These are phyloP conservation scores for Lucilia cuprina DNA, from an alignment of 1,140 invertebrate species.

Conservation along the genomic window DNA sequence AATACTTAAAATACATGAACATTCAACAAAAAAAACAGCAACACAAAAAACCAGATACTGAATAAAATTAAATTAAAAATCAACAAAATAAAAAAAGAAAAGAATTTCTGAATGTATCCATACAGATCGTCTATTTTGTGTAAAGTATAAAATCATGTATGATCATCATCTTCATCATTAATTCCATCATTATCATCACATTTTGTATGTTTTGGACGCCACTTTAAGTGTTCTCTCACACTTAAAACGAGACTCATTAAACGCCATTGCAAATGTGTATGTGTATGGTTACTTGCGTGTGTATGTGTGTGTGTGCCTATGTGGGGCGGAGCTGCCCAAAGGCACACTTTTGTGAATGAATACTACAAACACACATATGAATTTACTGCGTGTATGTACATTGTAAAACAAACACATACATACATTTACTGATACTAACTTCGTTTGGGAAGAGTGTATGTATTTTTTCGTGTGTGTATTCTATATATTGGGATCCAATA, in stretches of 20 bases:
- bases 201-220: neutral
- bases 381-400: neutral
- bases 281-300: conserved; percentile 17
- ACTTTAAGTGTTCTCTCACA: conserved; percentile 16
- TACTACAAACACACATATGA: neutral
- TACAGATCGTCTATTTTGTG: neutral
- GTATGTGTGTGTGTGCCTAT: conserved; percentile 41
- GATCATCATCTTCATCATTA: neutral
- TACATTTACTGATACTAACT: neutral
- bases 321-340: conserved; percentile 60
- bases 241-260: conserved; percentile 13
- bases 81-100: neutral
- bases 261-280: conserved; percentile 23
- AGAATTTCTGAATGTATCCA: neutral
- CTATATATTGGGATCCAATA: neutral
- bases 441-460: neutral
- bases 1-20: neutral
- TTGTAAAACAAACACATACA: neutral
- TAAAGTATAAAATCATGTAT: neutral
- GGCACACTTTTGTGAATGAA: conserved; percentile 61
- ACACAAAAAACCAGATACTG: neutral
- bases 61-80: neutral
- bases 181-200: neutral
- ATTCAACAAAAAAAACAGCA: neutral
- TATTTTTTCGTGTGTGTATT: neutral